Conservation (phyloP, 2,113 vertebrate species). For the Nesogale talazaci region DNA sequence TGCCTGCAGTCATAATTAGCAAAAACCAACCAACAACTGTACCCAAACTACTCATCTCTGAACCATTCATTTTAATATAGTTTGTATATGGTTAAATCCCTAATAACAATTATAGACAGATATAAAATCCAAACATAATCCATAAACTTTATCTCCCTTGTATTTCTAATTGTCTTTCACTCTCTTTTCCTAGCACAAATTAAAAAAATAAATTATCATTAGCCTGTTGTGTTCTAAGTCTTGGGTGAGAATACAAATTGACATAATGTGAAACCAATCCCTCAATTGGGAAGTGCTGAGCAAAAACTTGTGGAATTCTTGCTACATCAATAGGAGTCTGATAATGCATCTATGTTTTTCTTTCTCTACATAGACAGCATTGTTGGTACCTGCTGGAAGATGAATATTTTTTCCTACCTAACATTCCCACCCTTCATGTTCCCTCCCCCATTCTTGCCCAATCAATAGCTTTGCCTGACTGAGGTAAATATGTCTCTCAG, state of each 20-base stretch:
- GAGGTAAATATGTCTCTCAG: neutral
- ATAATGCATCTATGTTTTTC: neutral
- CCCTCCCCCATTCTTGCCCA: neutral
- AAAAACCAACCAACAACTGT: too few species aligned
- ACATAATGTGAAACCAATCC: neutral
- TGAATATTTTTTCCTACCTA: neutral
- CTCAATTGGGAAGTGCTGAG: neutral
- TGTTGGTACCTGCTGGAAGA: neutral
- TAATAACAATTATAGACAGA: too few species aligned
- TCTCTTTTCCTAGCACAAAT: too few species aligned
- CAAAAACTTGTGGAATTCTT: neutral
- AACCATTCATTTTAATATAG: too few species aligned
- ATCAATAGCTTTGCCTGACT: neutral
- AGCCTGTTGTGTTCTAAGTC: neutral
- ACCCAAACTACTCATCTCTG: too few species aligned
- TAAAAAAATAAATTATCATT: too few species aligned
- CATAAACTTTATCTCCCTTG: too few species aligned
- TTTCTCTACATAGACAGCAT: neutral
- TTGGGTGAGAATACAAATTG: neutral
- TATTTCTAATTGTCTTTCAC: too few species aligned
- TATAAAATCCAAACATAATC: too few species aligned
- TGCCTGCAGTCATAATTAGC: too few species aligned
- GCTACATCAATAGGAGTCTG: neutral
- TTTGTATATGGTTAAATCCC: too few species aligned
- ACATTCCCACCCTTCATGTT: neutral